phyloP scores from a whole-genome alignment of 2,797 vertebrate species.

The Clarias pachynema region DNA sequence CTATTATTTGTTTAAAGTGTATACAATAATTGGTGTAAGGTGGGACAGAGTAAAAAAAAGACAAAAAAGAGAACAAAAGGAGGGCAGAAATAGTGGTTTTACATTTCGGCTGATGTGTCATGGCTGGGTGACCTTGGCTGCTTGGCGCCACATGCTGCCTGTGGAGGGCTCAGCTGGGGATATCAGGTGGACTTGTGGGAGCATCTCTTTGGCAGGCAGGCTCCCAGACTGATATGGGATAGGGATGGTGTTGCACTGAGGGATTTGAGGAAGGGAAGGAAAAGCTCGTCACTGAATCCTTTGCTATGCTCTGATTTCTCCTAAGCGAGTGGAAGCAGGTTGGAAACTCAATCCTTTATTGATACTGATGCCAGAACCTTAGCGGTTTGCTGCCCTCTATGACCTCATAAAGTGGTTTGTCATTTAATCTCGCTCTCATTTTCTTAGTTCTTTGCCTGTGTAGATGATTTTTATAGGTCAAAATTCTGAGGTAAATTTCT shows the following conservation, averaged over 20 bases:
- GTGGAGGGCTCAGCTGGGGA: constrained; percentile 60
- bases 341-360: constrained; percentile 66
- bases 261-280: constrained; percentile 58
- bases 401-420: constrained; percentile 13
- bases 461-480: not conserved
- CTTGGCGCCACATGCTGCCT: constrained; percentile 57
- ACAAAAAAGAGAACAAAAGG: constrained; percentile 25
- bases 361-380: constrained; percentile 30
- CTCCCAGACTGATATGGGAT: constrained; percentile 68
- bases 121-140: constrained; percentile 71
- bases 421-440: not conserved
- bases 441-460: not conserved
- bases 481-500: not conserved
- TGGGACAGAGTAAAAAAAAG: constrained; percentile 15
- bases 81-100: constrained; percentile 59
- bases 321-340: constrained; percentile 69
- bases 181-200: constrained; percentile 71
- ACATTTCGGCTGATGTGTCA: constrained; percentile 70
- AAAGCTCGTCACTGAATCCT: constrained; percentile 52
- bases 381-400: constrained; percentile 12
- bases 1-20: constrained; percentile 7
- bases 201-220: constrained; percentile 62
- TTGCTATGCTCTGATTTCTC: constrained; percentile 66
- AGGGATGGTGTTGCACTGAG: constrained; percentile 60
- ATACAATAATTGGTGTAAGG: constrained; percentile 11